These are phyloP conservation scores for Anhinga rufa DNA, from an alignment of 2,113 vertebrate species.

Conservation along the genomic window DNA sequence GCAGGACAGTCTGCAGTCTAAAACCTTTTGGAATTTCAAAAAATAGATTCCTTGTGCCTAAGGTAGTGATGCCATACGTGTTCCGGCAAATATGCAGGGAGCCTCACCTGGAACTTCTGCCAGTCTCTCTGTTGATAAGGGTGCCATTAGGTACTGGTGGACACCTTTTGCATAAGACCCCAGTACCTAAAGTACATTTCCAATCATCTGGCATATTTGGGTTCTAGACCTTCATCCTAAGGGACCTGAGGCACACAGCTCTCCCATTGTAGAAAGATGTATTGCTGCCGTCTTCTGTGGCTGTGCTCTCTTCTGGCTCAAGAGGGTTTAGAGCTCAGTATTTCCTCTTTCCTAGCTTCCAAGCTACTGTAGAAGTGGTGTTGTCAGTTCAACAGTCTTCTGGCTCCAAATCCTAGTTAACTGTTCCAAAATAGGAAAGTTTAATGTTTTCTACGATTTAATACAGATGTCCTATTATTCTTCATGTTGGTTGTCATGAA, in stretches of 20 bases:
- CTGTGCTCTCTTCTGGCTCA: background rate
- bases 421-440: background rate
- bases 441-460: background rate
- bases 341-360: background rate
- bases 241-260: fast-evolving
- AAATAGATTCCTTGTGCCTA: background rate
- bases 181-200: background rate
- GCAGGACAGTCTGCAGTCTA: background rate
- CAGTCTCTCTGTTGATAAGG: background rate
- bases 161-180: background rate
- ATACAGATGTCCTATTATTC: background rate
- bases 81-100: background rate
- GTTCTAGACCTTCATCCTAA: background rate
- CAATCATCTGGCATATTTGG: background rate
- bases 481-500: background rate
- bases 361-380: background rate
- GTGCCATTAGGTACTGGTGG: background rate
- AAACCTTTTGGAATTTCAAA: background rate
- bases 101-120: background rate
- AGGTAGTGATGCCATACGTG: background rate
- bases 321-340: background rate
- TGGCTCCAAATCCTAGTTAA: background rate
- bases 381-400: background rate
- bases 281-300: background rate
- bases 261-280: fast-evolving